Evolutionary conservation across 35 echinoderm and acorn worm genomes (phyloP).

Genomic region (Heliocidaris erythrogramma): DNA sequence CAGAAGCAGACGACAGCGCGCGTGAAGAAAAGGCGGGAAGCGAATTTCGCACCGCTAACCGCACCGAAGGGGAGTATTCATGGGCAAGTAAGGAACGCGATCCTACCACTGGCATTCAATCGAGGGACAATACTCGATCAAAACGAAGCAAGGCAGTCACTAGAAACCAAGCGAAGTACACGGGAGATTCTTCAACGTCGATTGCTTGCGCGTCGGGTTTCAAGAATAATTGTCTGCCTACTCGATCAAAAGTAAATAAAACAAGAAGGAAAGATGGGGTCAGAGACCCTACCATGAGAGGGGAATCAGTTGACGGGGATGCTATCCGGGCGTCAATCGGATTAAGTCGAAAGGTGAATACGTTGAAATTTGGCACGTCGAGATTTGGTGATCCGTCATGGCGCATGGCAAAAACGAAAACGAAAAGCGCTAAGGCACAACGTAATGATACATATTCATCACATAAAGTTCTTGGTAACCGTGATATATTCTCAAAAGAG

Average conservation of each 20-base stretch:
- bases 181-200: conserved; percentile 1
- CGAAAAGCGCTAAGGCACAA: not conserved
- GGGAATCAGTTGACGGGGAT: not conserved
- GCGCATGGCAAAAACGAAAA: not conserved
- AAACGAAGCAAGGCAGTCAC: not conserved
- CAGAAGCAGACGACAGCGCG: not conserved
- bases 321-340: not conserved
- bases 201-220: not conserved
- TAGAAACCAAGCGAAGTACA: not conserved
- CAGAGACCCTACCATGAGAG: not conserved
- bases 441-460: not conserved
- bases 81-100: not conserved
- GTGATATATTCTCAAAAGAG: not conserved
- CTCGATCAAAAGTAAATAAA: conserved; percentile 12
- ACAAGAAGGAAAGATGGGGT: not conserved
- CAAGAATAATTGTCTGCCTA: not conserved
- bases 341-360: not conserved
- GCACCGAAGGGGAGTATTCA: not conserved
- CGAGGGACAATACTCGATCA: not conserved
- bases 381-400: not conserved
- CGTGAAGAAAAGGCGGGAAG: not conserved
- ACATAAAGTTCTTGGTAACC: not conserved
- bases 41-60: not conserved
- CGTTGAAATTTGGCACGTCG: not conserved
- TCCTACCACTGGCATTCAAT: not conserved